Conservation (phyloP, 1,140 invertebrate genomes). For the Procambarus clarkii region DNA sequence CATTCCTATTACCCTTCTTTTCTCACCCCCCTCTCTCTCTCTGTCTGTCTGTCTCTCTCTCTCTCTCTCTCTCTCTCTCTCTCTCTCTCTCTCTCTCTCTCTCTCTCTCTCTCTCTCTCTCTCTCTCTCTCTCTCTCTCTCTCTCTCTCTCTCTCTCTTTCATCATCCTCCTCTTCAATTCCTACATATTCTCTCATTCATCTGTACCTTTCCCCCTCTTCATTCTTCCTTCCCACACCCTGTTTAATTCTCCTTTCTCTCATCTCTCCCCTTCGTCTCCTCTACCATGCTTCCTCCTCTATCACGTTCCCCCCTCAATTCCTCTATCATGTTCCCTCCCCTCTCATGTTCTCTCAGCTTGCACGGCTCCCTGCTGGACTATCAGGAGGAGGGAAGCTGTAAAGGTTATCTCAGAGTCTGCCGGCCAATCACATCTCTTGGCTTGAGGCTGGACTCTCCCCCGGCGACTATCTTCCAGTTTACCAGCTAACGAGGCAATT, state of each 20-base stretch:
- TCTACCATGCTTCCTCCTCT: background rate
- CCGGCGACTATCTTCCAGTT: background rate
- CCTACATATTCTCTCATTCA: background rate
- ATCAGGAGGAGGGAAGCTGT: background rate
- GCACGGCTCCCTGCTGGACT: background rate
- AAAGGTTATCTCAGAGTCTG: background rate
- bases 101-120: background rate
- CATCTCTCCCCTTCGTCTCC: background rate
- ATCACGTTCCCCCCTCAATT: background rate
- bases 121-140: background rate
- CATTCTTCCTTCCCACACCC: background rate
- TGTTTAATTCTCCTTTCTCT: background rate
- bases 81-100: slow-evolving; percentile 2
- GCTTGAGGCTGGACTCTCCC: background rate
- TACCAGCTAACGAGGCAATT: slow-evolving; percentile 35
- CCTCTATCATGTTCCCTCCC: background rate
- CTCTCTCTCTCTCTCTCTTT: background rate
- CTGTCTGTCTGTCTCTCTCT: background rate
- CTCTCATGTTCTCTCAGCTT: background rate
- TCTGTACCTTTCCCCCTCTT: no score
- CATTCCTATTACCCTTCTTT: no score
- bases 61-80: background rate
- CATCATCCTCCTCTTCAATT: background rate
- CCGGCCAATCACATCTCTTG: background rate
- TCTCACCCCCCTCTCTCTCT: no score